These are phyloP conservation scores for Idaea biselata DNA, from an alignment of 2,888 invertebrate genomes.

Conservation along the genomic window DNA sequence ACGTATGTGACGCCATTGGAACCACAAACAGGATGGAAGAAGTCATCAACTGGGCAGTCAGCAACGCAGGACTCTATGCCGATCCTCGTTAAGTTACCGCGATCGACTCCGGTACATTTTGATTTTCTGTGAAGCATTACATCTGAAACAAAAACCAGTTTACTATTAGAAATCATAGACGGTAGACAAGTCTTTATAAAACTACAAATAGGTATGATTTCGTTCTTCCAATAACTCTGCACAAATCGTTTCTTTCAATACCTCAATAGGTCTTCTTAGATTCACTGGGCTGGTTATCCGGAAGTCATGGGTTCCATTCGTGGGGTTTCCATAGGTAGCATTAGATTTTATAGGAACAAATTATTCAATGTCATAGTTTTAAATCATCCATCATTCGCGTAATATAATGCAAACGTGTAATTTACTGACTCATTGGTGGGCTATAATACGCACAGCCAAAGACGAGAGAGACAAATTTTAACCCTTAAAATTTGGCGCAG, in stretches of 20 bases:
- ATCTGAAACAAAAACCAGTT: background rate
- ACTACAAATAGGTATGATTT: no score
- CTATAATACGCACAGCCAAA: no score
- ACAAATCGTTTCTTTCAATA: no score
- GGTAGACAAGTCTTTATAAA: no score
- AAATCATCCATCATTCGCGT: no score
- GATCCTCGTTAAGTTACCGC: background rate
- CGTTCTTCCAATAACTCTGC: no score
- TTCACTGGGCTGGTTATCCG: no score
- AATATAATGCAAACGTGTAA: no score
- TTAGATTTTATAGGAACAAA: background rate
- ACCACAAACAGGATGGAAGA: slow-evolving; percentile 72
- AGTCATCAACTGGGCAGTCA: slow-evolving; percentile 50
- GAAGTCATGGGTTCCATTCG: background rate
- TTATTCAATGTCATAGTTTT: background rate
- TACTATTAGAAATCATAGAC: background rate
- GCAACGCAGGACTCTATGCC: slow-evolving; percentile 25
- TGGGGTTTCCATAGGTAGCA: background rate
- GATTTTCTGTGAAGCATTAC: background rate
- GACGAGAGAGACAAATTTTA: no score
- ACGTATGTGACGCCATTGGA: slow-evolving; percentile 58
- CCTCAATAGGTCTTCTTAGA: no score
- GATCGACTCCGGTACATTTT: background rate
- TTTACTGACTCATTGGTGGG: no score
- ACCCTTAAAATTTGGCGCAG: no score